phyloP scores from a whole-genome alignment of 2,888 invertebrate genomes.

The Poecilus cupreus region DNA sequence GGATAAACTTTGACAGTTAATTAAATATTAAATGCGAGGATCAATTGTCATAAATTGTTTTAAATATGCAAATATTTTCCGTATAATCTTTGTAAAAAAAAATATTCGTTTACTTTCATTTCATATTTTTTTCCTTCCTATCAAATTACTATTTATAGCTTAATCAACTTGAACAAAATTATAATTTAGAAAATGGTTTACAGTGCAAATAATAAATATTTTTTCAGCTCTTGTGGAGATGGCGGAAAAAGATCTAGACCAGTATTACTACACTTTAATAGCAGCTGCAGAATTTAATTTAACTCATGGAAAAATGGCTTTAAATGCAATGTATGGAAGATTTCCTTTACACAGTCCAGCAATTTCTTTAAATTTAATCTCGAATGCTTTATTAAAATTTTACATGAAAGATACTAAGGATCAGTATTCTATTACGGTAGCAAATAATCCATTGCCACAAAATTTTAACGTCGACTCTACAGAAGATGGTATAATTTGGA shows the following conservation, averaged over 20 bases:
- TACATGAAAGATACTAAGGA: slow-evolving; percentile 64
- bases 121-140: too few species aligned
- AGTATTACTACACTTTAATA: slow-evolving; percentile 66
- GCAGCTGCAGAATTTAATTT: slow-evolving; percentile 73
- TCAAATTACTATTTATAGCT: too few species aligned
- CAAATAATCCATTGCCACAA: slow-evolving; percentile 68
- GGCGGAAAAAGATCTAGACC: not conserved
- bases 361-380: slow-evolving; percentile 74
- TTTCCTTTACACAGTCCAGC: slow-evolving; percentile 75
- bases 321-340: slow-evolving; percentile 72
- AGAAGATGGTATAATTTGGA: slow-evolving; percentile 65
- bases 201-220: not conserved
- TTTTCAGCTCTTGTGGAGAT: slow-evolving; percentile 67
- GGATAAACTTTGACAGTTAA: too few species aligned
- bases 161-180: too few species aligned
- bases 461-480: slow-evolving; percentile 48
- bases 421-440: slow-evolving; percentile 67
- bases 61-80: too few species aligned
- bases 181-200: too few species aligned
- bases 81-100: too few species aligned
- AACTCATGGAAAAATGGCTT: slow-evolving; percentile 59
- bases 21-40: too few species aligned
- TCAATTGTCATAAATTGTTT: too few species aligned
- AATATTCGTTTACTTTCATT: too few species aligned
- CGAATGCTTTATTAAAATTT: slow-evolving; percentile 72